Evolutionary conservation across 2,888 invertebrate genomes (phyloP).

Genomic region (Agriotes lineatus): DNA sequence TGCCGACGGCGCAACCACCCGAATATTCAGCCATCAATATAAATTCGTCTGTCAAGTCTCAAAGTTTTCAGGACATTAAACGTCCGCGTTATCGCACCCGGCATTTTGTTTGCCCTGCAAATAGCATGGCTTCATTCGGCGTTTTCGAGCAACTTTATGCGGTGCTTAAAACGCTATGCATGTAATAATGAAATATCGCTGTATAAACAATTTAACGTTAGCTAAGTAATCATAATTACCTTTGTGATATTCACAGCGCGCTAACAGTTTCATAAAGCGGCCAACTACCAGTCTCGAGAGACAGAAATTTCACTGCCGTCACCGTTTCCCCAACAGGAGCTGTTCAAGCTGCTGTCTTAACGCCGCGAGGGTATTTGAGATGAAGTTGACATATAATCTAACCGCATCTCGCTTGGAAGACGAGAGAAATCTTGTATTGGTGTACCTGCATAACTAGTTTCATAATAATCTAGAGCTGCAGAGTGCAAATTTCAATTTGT

Average conservation of each 20-base stretch:
- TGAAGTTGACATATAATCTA: conserved; percentile 31
- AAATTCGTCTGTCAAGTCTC: too few species aligned
- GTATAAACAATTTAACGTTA: conserved; percentile 44
- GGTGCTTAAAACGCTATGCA: background rate
- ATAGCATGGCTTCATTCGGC: background rate
- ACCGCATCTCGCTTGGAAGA: conserved; percentile 1
- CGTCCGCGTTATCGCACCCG: background rate
- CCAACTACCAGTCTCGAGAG: conserved; percentile 39
- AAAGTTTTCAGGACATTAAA: too few species aligned
- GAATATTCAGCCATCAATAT: too few species aligned
- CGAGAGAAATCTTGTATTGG: background rate
- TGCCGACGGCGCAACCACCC: too few species aligned
- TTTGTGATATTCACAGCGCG: conserved; percentile 49
- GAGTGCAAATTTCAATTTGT: too few species aligned
- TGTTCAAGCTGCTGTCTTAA: conserved; percentile 46
- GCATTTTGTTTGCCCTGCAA: background rate
- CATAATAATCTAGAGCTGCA: background rate
- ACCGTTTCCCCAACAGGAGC: conserved; percentile 29
- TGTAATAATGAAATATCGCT: conserved; percentile 21
- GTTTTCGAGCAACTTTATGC: background rate
- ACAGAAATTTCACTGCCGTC: conserved; percentile 40
- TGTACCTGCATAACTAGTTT: conserved; percentile 11
- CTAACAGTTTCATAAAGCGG: conserved; percentile 44
- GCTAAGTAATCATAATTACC: conserved; percentile 50
- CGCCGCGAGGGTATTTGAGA: conserved; percentile 42